Evolutionary conservation across 2,113 vertebrate genomes (phyloP), one percentile per base, ranked within the genome.

Genomic region (Psephotus haematonotus): DNA sequence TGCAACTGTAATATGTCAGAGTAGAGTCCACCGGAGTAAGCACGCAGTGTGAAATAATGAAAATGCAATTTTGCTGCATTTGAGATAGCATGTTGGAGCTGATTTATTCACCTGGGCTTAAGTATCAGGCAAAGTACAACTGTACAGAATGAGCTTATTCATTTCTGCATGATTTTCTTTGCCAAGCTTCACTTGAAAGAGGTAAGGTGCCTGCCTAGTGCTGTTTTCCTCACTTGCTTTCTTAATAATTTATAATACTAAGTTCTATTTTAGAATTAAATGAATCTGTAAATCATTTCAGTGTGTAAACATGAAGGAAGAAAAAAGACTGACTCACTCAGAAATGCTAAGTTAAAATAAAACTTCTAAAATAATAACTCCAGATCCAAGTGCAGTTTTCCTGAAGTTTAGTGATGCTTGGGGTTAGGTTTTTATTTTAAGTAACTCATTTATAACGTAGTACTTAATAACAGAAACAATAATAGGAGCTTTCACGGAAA

Each of bases 71-170:
- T 90, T 92, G 39, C 90, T 95, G 63, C 77, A 39, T 95, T 95
- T 92, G 75, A 92, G 86, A 94, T 93, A 96, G 78, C 22, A 19
- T 59, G 24, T 47, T 71, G 37, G 60, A 62, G 57, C 72, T 53
- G 55, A 86, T 49, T 75, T 93, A 93, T 96, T 97, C 97, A 96
- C 53, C 82, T 92, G 95, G 88, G 95, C 94, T 94, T 86, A 65
- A 92, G 96, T 9, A 80, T 71, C 69, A 97, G 95, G 64, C 97
- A 97, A 97, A 97, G 95, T 97, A 92, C 97, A 96, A n/a, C 39
- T 82, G 41, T 33, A 79, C 68, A 86, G 44, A 62, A 69, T 71
- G 49, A 91, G 52, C 16, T 91, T 20, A 35, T 81, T 80, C 2
- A 39, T 72, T 74, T 62, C 2, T 35, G 15, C 62, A 8, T 1